Evolutionary conservation across 2,888 invertebrate species (phyloP).

Genomic region (Reticulitermes lucifugus): DNA sequence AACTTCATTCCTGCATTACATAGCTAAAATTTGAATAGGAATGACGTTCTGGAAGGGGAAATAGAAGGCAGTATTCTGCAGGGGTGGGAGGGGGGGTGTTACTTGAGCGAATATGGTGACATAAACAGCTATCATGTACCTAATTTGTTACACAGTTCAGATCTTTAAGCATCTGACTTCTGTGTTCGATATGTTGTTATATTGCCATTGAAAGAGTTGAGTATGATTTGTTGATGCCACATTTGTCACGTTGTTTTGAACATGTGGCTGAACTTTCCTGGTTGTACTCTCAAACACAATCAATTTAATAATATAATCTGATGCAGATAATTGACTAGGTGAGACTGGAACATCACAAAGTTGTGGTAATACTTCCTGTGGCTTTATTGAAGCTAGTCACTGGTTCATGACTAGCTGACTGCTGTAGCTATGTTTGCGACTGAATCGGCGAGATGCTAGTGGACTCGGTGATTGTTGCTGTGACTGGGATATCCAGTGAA

Average conservation of each 20-base stretch:
- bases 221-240: background rate
- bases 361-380: slow-evolving; percentile 25
- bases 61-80: too few relatives aligned
- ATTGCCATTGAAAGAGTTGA: slow-evolving; percentile 11
- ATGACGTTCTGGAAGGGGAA: too few relatives aligned
- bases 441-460: slow-evolving; percentile 78
- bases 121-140: too few relatives aligned
- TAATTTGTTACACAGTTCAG: too few relatives aligned
- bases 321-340: background rate
- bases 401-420: slow-evolving; percentile 39
- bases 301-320: background rate
- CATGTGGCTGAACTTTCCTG: background rate
- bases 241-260: background rate
- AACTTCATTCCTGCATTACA: too few relatives aligned
- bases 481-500: slow-evolving; percentile 72
- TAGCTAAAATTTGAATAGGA: too few relatives aligned
- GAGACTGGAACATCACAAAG: slow-evolving; percentile 14
- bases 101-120: too few relatives aligned
- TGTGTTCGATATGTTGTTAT: slow-evolving; percentile 10
- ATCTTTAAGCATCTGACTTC: too few relatives aligned
- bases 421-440: slow-evolving; percentile 78
- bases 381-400: slow-evolving; percentile 30
- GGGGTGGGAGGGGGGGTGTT: too few relatives aligned
- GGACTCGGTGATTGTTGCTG: slow-evolving; percentile 75
- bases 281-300: background rate